These are phyloP conservation scores for Epirrhoe alternata DNA, from an alignment of 2,888 invertebrate genomes.

Conservation along the genomic window DNA sequence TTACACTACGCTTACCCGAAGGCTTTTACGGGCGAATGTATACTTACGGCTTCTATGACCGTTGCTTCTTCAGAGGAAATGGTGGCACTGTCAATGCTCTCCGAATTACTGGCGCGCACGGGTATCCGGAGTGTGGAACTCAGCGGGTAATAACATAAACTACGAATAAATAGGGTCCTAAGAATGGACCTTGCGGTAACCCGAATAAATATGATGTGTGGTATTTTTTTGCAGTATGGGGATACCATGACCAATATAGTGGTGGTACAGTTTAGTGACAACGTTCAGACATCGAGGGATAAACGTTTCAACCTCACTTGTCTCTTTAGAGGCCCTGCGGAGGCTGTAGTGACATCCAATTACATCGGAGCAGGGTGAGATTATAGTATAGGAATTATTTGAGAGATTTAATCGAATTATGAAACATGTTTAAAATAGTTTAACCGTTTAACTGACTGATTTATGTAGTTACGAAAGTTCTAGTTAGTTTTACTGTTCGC, in stretches of 20 bases:
- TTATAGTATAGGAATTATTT: conserved; percentile 40
- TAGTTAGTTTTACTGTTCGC: conserved; percentile 45
- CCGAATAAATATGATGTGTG: conserved; percentile 1
- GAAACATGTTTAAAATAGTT: conserved; percentile 17
- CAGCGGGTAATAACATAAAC: conserved; percentile 85
- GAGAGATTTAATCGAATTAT: conserved; percentile 20
- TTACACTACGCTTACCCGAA: conserved; percentile 94
- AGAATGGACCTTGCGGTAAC: neutral
- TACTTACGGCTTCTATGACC: conserved; percentile 95
- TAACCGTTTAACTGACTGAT: conserved; percentile 36
- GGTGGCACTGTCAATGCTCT: conserved; percentile 93
- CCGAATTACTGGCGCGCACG: conserved; percentile 94
- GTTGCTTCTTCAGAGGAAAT: conserved; percentile 96
- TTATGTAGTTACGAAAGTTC: conserved; percentile 32
- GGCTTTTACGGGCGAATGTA: conserved; percentile 96
- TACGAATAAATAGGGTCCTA: conserved; percentile 1
- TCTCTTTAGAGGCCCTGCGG: conserved; percentile 95
- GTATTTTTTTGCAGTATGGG: conserved; percentile 87
- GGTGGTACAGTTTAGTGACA: conserved; percentile 96
- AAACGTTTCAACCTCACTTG: conserved; percentile 97
- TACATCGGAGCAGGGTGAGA: conserved; percentile 96
- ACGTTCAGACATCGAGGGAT: conserved; percentile 95
- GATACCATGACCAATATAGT: conserved; percentile 97
- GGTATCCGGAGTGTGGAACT: conserved; percentile 97
- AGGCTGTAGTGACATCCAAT: conserved; percentile 96